Evolutionary conservation across 2,888 invertebrate species (phyloP), one percentile per base, ranked within the genome.

Genomic region (Drosophila differens): DNA sequence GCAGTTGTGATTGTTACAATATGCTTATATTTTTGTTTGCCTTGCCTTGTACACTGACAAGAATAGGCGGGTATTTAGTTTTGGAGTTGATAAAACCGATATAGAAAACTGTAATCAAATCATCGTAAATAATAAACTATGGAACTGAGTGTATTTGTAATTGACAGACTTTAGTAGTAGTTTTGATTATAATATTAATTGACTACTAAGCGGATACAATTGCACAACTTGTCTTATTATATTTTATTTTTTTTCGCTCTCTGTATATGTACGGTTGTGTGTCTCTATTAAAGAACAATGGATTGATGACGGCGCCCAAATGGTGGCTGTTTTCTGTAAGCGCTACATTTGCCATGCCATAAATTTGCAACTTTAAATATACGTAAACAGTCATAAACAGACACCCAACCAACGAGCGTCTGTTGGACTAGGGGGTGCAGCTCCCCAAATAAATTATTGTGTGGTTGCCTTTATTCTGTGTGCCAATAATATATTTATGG

Each of bases 311-410:
- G 25, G 19, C 28, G 47, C 47, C 47, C 22, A 57, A 62, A 44
- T 37, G 55, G 47, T 52, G 44, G 49, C 39, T 54, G 67, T 66
- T 74, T 60, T 57, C 30, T 14, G 51, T 32, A 67, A 63, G 66
- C 74, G 37, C 62, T 63, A 55, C 66, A 74, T 74, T 74, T 74
- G 54, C 59, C 67, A 63, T 63, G 68, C 63, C 44, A 75, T 74
- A 68, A 74, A 75, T 74, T 75, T 75, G 75, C 37, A 44, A 59
- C 64, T 75, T 60, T 69, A 63, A 75, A 67, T 28, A 66, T n/a
- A 37, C 67, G 44, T 41, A 67, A 59, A 37, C 53, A 39, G 41
- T 47, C 59, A 67, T 59, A 76, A 58, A 68, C 51, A 57, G 64
- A 66, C 54, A 47, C 41, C 74, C 62, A 59, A 47, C 63, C 69